Conservation (phyloP, 2,113 vertebrate genomes). For the Ivindomyrus marchei region DNA sequence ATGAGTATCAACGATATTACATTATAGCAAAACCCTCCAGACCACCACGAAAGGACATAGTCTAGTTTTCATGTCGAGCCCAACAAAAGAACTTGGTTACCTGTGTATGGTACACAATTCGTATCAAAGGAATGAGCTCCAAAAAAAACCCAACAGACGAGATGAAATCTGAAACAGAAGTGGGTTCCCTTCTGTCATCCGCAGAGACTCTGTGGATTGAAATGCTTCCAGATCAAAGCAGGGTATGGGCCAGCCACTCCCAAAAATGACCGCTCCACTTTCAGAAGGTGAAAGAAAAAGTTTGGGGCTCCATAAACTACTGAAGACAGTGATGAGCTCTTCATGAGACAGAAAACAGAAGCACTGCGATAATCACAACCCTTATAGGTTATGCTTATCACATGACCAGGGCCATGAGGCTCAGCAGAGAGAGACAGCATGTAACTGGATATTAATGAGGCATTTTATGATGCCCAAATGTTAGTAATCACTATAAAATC, state of each 20-base stretch:
- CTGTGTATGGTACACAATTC: background rate
- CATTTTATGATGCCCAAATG: too few relatives aligned
- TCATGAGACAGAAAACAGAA: background rate
- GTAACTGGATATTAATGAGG: background rate
- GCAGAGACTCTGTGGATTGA: background rate
- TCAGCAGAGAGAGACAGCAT: background rate
- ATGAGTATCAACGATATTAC: background rate
- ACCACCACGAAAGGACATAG: background rate
- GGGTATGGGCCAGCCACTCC: background rate
- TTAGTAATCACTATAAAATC: too few relatives aligned
- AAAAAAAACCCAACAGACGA: background rate
- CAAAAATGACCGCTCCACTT: background rate
- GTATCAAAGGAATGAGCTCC: background rate
- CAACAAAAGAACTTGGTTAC: background rate
- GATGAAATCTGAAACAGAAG: background rate
- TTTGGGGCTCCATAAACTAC: background rate
- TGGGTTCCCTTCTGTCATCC: background rate
- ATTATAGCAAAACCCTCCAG: background rate
- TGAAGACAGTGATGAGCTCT: background rate
- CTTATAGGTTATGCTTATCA: background rate
- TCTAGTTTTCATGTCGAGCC: background rate
- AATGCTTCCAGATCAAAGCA: background rate
- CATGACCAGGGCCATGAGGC: background rate
- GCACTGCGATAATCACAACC: background rate
- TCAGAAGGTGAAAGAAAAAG: background rate